Evolutionary conservation across 2,113 vertebrate species (phyloP).

Genomic region (Edolisoma coerulescens): DNA sequence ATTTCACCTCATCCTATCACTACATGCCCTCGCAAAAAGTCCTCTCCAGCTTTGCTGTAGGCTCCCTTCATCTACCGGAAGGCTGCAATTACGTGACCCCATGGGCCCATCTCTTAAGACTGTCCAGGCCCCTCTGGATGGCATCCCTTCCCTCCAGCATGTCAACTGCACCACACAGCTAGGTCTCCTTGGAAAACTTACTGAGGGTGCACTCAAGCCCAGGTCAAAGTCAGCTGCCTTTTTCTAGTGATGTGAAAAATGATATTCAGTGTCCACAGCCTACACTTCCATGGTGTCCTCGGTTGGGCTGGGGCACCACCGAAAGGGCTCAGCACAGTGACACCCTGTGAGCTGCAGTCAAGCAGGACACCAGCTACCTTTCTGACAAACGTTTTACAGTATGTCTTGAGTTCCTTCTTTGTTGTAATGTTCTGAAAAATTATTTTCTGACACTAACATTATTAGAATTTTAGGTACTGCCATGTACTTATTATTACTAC

Average conservation of each 20-base stretch:
- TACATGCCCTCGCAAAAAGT: background rate
- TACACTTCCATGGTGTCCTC: fast-evolving
- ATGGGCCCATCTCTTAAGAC: background rate
- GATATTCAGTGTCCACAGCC: background rate
- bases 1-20: background rate
- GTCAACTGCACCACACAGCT: background rate
- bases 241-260: background rate
- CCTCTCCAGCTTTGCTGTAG: background rate
- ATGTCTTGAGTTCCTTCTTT: background rate
- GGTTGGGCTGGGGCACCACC: fast-evolving
- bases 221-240: background rate
- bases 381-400: background rate
- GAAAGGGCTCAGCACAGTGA: background rate
- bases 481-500: background rate
- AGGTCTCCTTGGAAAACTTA: background rate
- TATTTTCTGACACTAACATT: background rate
- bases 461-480: background rate
- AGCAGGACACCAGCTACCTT: background rate
- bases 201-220: background rate
- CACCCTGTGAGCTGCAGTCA: fast-evolving
- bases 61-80: background rate
- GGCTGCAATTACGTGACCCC: background rate
- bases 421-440: background rate
- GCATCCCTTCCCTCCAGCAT: background rate
- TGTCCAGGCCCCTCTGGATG: background rate